Base-by-base conservation (phyloP, 2,888 invertebrate genomes). In the Drosophila picticornis region DNA sequence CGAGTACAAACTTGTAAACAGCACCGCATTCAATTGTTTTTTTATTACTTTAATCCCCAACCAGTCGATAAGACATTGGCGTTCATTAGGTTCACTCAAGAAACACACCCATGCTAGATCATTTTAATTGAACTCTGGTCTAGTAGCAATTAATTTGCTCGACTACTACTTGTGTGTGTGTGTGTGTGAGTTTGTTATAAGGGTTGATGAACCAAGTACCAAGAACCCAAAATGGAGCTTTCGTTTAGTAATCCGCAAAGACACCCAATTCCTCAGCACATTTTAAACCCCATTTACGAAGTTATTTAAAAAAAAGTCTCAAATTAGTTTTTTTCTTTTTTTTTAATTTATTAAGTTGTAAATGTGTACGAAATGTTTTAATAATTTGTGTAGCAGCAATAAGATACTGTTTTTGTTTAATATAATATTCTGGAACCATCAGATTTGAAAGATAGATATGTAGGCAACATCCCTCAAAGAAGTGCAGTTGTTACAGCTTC, bases 211-310 rank as follows among this genome's bases (percentile, higher is more conserved):
- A 16, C 16, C 36, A 36, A 36, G 16, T 36, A 16, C 16, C 36
- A 36, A 36, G 16, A 16, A 16, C 16, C 16, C 16, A 5, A 36
- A 16, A 16, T 16, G 16, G 6, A 6, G 16, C 16, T 19, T 6
- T 6, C 7, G 36, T 7, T 36, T 36, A 19, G 16, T 36, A 19
- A 7, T 36, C 16, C 7, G 7, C 19, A 36, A 36, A 36, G 2
- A 16, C 36, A 19, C 7, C 19, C 36, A 36, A 19, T 7, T 36
- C 36, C 16, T 36, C 36, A 2, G 36, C 16, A 2, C 6, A 16
- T 36, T 36, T 34, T 5, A 34, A 13, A 2, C 34, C 34, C 34
- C 13, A 92, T 57, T 87, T 84, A 13, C 91, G 83, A 53, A 76
- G 7, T 84, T 75, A 16, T 90, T 88, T 92, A n/a, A n/a, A n/a